Base-by-base conservation (phyloP, 2,113 vertebrate species). In the Scophthalmus maximus region DNA sequence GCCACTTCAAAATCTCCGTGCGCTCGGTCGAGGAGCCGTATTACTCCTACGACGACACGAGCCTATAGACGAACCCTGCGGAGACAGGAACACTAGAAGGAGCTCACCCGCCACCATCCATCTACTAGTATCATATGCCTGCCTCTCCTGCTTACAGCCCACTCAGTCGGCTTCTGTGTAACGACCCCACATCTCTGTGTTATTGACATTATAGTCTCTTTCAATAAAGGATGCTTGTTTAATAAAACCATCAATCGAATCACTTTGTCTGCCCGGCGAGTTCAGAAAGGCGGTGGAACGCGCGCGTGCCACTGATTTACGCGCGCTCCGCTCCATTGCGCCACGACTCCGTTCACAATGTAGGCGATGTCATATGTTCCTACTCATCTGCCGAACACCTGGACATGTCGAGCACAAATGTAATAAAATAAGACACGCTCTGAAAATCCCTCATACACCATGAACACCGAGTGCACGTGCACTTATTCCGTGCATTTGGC, bases 1-100 rank as follows among this genome's bases (percentile, higher is more conserved):
- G 96, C 51, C 96, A 98, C 89, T 99, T 97, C 94, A 98, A 98
- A 90, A 93, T 97, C 73, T 95, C 93, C 0, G 93, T 95, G 0
- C 93, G 97, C 23, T 95, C 97, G 0, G 93, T 93, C 0, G 96
- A 98, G 85, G 95, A 97, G 49, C 96, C 97, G 32, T 92, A 63
- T 8, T 93, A 60, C 9, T 88, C 93, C 69, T 93, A 94, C 23
- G 95, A 96, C 66, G 82, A 93, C 32, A 82, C 57, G 32, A 94
- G 92, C 69, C 90, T 90, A 73, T 97, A 96, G 85, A 81, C 7
- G 30, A 51, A 80, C 8, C 22, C 59, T 32, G 40, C 62, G 5
- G 18, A 29, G 18, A 10, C 42, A 22, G 22, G 62, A 55, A 47
- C 63, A 61, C 56, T 58, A 27, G 23, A 40, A 29, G 55, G 83